Percentiles rank a stretch among this genome's conserved stretches.
These are phyloP conservation scores for Parotocinclus haroldoi DNA, from an alignment of 2,797 vertebrate species.

Conservation along the genomic window DNA sequence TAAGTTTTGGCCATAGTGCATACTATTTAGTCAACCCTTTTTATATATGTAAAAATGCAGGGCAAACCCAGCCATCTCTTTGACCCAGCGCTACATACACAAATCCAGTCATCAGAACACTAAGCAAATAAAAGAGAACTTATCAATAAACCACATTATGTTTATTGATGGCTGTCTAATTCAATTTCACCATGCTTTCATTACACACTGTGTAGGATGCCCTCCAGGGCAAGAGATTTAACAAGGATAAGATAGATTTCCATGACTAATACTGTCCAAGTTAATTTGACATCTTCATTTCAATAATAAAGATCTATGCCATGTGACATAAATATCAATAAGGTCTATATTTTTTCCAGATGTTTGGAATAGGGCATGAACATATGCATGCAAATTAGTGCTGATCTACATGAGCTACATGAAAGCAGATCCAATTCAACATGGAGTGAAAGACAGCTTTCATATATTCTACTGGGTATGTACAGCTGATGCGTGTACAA, in stretches of 20 bases:
- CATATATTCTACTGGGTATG: too few species aligned
- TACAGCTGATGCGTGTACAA: too few species aligned
- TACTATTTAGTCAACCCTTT: too few species aligned
- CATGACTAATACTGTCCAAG: conserved; percentile 62
- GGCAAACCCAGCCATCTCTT: conserved; percentile 43
- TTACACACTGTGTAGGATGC: conserved; percentile 49
- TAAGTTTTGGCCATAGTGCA: too few species aligned
- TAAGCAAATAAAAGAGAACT: conserved; percentile 62
- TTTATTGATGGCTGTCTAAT: conserved; percentile 73
- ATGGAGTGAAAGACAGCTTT: too few species aligned
- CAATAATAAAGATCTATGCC: conserved; percentile 65
- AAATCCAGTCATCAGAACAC: conserved; percentile 49
- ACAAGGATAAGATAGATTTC: conserved; percentile 73
- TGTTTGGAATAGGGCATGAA: conserved; percentile 18
- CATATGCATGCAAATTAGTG: conserved; percentile 1
- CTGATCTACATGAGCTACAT: neutral
- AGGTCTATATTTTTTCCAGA: conserved; percentile 16
- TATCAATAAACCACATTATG: conserved; percentile 72
- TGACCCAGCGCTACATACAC: conserved; percentile 56
- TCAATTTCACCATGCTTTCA: conserved; percentile 68
- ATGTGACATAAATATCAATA: conserved; percentile 65
- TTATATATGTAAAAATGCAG: neutral
- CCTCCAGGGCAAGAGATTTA: conserved; percentile 57
- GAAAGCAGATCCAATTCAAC: neutral
- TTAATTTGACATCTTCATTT: conserved; percentile 64